These are phyloP conservation scores for Chrysogorgia sp. DNA, from an alignment of 92 coral and sea anemone genomes.

Conservation along the genomic window DNA sequence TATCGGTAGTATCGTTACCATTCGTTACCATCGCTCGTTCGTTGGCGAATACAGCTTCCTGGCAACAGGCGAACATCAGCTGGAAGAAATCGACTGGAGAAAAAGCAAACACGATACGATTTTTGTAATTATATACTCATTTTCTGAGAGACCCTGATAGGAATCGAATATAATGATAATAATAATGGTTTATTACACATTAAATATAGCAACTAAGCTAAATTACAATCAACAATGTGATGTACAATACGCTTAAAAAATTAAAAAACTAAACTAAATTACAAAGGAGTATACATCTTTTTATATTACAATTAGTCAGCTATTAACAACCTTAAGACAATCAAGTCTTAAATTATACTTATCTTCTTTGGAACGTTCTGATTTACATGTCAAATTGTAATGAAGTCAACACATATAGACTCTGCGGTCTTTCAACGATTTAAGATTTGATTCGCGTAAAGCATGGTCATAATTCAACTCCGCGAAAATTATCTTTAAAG, in stretches of 20 bases:
- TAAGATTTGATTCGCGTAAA: neutral
- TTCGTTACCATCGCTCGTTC: constrained; percentile 69
- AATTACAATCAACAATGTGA: too few species aligned
- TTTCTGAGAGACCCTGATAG: too few species aligned
- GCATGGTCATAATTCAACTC: constrained; percentile 5
- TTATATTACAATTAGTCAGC: too few species aligned
- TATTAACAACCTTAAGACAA: neutral
- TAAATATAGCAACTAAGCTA: too few species aligned
- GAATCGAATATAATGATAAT: too few species aligned
- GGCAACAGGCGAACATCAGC: constrained; percentile 92
- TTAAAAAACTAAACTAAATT: too few species aligned
- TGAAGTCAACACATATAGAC: neutral
- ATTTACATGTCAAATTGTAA: constrained; percentile 5
- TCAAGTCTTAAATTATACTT: constrained; percentile 7
- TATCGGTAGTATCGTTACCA: constrained; percentile 41
- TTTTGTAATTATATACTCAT: too few species aligned
- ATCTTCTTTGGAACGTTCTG: constrained; percentile 22
- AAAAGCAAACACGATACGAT: too few species aligned
- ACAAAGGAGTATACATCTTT: too few species aligned
- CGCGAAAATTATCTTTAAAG: constrained; percentile 13
- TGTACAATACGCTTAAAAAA: too few species aligned
- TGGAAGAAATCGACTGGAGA: constrained; percentile 88
- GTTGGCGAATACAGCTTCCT: constrained; percentile 82
- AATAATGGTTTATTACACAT: too few species aligned
- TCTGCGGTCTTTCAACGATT: constrained; percentile 5